Evolutionary conservation across 2,797 vertebrate genomes (phyloP), one percentile per base, ranked within the genome.

Genomic region (Arctocebus calabarensis): DNA sequence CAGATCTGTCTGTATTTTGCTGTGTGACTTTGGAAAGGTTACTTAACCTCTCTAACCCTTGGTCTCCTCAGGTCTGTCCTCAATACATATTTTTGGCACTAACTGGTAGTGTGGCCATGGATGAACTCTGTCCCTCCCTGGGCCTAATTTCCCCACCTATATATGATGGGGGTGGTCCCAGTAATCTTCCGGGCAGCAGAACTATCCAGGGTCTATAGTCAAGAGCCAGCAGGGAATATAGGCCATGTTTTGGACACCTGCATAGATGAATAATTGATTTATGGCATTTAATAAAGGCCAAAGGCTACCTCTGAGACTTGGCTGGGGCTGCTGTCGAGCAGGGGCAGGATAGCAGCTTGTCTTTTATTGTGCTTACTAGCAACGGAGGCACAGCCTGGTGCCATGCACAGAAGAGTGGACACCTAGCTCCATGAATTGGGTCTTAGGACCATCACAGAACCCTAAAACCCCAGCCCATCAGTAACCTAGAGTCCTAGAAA

Each of bases 211-310:
- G 84, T 43, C 85, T 74, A 61, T 20, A 79, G 17, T 1, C 0
- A 4, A 66, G 48, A 73, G 13, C 78, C 86, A 45, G 29, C 23
- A 61, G 43, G 32, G 68, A 74, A 34, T 9, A 25, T 61, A 6
- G 43, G 37, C 68, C 19, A 5, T 25, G 48, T 68, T 68, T 74
- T 62, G 74, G 92, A 75, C 43, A 82, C 66, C 73, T 55, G 20
- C 2, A 2, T 20, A 40, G 70, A 90, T 74, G 71, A 94, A 78
- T 85, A 89, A 75, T n/a, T 96, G 84, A 93, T 70, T 40, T 91
- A 73, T 14, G n/a, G 83, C 55, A 94, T 90, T 94, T 90, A 90
- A 95, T 82, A 93, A 95, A 95, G 92, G 81, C 87, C 77, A 75
- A 87, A 79, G 79, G 87, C 89, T 40, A 86, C 79, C 81, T 62